Percentiles rank a stretch among this genome's conserved stretches.
These are phyloP conservation scores for Pomacea canaliculata DNA, from an alignment of 2,888 invertebrate species.

Conservation along the genomic window DNA sequence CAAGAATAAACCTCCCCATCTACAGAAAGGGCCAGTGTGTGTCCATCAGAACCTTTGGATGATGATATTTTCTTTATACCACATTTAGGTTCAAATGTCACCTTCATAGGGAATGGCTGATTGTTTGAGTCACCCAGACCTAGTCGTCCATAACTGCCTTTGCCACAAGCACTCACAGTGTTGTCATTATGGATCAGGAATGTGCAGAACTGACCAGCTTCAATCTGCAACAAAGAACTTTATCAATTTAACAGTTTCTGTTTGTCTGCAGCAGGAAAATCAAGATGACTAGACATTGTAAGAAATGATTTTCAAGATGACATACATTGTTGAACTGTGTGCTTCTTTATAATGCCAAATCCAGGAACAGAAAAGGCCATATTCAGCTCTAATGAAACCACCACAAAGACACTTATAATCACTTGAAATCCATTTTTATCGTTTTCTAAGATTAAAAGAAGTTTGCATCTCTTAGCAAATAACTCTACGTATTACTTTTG, in stretches of 20 bases:
- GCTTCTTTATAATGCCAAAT: too few species aligned
- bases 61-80: conserved; percentile 73
- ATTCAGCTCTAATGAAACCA: too few species aligned
- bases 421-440: too few species aligned
- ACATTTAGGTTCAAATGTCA: conserved; percentile 72
- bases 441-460: too few species aligned
- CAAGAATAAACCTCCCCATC: conserved; percentile 79
- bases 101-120: conserved; percentile 74
- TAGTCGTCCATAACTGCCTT: conserved; percentile 77
- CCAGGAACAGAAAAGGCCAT: too few species aligned
- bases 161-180: conserved; percentile 76
- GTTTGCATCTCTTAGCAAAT: too few species aligned
- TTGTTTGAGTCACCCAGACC: conserved; percentile 77
- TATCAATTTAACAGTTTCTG: neutral
- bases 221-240: conserved; percentile 69
- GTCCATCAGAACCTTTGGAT: conserved; percentile 78
- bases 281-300: too few species aligned
- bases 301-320: too few species aligned
- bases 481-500: too few species aligned
- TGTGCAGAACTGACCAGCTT: conserved; percentile 78
- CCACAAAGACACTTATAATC: too few species aligned
- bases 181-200: conserved; percentile 76
- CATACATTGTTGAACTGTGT: too few species aligned
- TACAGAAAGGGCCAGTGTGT: conserved; percentile 76
- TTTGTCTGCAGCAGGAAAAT: too few species aligned